These are phyloP conservation scores for Drosophila fulvimacula DNA, from an alignment of 2,888 invertebrate species.

Conservation along the genomic window DNA sequence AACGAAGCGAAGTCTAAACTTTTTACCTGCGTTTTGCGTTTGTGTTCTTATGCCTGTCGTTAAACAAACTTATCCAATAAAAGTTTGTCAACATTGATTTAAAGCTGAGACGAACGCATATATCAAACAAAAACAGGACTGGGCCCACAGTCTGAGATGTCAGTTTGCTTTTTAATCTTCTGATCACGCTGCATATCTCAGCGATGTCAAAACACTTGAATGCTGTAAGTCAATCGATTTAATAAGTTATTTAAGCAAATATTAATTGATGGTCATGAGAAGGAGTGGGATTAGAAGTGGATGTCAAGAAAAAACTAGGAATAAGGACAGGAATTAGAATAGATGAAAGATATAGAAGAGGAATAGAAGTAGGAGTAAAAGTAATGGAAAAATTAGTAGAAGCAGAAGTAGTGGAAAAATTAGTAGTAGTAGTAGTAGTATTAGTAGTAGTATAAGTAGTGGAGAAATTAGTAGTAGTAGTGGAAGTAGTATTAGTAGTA, in stretches of 20 bases:
- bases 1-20: slow-evolving; percentile 56
- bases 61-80: slow-evolving; percentile 85
- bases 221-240: neutral
- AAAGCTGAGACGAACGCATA: slow-evolving; percentile 76
- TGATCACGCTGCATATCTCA: neutral
- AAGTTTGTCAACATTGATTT: slow-evolving; percentile 85
- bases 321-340: neutral
- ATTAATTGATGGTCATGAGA: neutral
- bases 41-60: slow-evolving; percentile 65
- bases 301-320: neutral
- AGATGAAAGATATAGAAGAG: too few relatives aligned
- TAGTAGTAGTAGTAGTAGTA: too few relatives aligned
- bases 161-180: slow-evolving; percentile 34
- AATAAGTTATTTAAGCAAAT: neutral
- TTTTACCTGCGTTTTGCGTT: slow-evolving; percentile 65
- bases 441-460: neutral
- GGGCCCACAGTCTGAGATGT: slow-evolving; percentile 32
- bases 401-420: neutral
- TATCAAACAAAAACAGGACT: slow-evolving; percentile 55
- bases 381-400: neutral
- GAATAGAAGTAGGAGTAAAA: neutral
- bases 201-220: slow-evolving; percentile 5
- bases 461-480: neutral
- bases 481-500: neutral
- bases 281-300: neutral